phyloP scores from a whole-genome alignment of 2,797 vertebrate species.

The Aplochiton taeniatus region DNA sequence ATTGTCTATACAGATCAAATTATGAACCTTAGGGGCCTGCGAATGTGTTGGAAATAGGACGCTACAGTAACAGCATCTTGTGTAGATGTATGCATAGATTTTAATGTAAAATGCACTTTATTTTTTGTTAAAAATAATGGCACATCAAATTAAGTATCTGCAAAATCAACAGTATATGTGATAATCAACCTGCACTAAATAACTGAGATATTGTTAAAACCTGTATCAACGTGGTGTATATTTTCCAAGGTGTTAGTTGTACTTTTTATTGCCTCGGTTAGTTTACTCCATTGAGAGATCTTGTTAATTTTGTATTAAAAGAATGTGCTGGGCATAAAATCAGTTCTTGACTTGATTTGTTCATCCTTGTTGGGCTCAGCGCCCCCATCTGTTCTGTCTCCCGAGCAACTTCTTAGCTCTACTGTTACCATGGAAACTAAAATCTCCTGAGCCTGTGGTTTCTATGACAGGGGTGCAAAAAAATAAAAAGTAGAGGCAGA shows the following conservation, averaged over 20 bases:
- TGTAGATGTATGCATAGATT: constrained; percentile 78
- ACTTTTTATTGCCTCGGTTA: constrained; percentile 84
- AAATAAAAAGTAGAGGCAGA: constrained; percentile 41
- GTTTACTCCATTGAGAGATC: constrained; percentile 75
- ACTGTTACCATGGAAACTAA: constrained; percentile 72
- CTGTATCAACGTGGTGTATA: constrained; percentile 82
- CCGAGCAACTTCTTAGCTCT: constrained; percentile 72
- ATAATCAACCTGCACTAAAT: constrained; percentile 83
- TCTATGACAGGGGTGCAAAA: constrained; percentile 52
- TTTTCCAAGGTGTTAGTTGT: constrained; percentile 84
- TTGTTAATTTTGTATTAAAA: constrained; percentile 86
- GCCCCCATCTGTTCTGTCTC: constrained; percentile 59
- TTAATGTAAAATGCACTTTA: constrained; percentile 88
- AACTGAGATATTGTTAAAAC: constrained; percentile 74
- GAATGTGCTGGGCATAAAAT: constrained; percentile 79
- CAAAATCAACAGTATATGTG: constrained; percentile 77
- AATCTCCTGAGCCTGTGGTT: constrained; percentile 63
- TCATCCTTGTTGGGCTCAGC: constrained; percentile 42
- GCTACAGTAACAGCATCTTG: constrained; percentile 74
- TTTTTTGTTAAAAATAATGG: constrained; percentile 77
- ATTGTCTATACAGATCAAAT: constrained; percentile 67
- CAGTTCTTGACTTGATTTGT: constrained; percentile 55
- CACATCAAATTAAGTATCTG: constrained; percentile 82
- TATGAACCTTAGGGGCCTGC: constrained; percentile 66
- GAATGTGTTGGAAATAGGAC: constrained; percentile 47